Evolutionary conservation across 35 echinoderm and acorn worm species (phyloP).

Genomic region (Amphiura filiformis): DNA sequence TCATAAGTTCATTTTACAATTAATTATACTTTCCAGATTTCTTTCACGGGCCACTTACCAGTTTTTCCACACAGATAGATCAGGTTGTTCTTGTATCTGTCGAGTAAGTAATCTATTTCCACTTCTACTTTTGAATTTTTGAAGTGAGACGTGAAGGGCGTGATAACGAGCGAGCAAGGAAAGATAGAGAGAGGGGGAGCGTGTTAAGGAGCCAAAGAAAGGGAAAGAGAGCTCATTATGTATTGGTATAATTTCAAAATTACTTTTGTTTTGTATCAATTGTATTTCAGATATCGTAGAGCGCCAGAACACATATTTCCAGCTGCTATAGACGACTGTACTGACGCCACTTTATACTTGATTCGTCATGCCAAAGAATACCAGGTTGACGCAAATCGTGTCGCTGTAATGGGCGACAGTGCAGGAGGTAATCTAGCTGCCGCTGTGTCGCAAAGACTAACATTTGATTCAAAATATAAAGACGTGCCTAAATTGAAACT

Average conservation of each 20-base stretch:
- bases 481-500: constrained; percentile 4
- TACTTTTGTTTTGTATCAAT: neutral
- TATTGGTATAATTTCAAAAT: neutral
- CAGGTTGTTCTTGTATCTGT: too few relatives aligned
- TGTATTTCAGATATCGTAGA: constrained; percentile 19
- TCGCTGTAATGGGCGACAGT: constrained; percentile 32
- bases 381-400: constrained; percentile 16
- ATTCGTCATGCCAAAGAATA: neutral
- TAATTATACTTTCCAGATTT: too few relatives aligned
- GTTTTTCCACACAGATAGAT: too few relatives aligned
- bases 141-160: too few relatives aligned
- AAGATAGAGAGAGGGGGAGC: neutral
- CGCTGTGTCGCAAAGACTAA: constrained; percentile 18
- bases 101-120: too few relatives aligned
- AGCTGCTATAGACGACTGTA: constrained; percentile 29
- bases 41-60: too few relatives aligned
- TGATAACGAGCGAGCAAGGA: too few relatives aligned
- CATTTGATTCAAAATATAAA: neutral
- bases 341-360: constrained; percentile 10
- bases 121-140: too few relatives aligned
- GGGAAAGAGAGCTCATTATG: neutral
- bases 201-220: neutral
- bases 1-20: too few relatives aligned
- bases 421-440: constrained; percentile 41
- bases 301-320: constrained; percentile 41